Base-by-base conservation (phyloP, 2,797 vertebrate species). In the Argyrosomus regius region DNA sequence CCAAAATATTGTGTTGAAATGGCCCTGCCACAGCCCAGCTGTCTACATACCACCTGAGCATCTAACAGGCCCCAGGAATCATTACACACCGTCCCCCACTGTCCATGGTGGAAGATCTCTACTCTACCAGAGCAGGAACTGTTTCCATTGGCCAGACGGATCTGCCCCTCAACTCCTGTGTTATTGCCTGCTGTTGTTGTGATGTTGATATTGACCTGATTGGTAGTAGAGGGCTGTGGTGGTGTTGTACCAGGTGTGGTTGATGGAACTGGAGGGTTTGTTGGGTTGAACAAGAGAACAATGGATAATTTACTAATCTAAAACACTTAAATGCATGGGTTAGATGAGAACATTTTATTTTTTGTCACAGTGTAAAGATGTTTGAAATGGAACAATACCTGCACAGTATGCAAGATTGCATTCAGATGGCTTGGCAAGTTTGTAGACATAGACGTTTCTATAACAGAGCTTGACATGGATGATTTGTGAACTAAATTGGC, bases 391-490 rank as follows among this genome's bases (percentile, higher is more conserved):
- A 53, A 41, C 10, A 31, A 5, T 86, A 93, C 93, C 93, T 92
- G 93, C 72, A 79, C 92, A 92, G 60, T 93, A 94, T 17, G 87
- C 91, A 12, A 84, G 1, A 0, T 0, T 0, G 54, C 91, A 93
- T 1, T 0, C 0, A 0, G 4, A 1, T n/a, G 92, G 88, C 7
- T 1, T 31, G 6, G 72, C 61, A 22, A 93, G 88, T 80, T 89
- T 94, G 78, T 93, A 94, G 76, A 94, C 87, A 1, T 91, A 93
- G 68, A 73, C 91, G 70, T 81, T 72, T 77, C 80, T 81, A 5
- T 77, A 60, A 65, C 94, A 95, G n/a, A 76, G 82, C 63, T 94
- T 95, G 24, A 93, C 86, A 11, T 92, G 75, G 56, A 93, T 93
- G 9, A 3, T 16, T 3, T 57, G 4, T 14, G 57, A 5, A 0